phyloP scores from a whole-genome alignment of 2,888 invertebrate genomes.

The Hoplodrina blanda region DNA sequence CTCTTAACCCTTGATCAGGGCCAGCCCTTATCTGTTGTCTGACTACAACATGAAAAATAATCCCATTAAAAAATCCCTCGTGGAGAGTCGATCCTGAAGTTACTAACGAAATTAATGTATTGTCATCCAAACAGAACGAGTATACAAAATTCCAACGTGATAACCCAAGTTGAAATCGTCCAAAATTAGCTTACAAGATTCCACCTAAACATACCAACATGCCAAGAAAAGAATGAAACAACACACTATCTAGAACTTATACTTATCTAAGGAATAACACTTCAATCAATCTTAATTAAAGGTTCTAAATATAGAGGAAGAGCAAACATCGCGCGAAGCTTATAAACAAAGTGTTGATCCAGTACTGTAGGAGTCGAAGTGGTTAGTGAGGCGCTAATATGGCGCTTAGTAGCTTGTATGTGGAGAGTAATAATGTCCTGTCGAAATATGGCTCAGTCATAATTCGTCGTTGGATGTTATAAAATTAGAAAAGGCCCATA shows the following conservation, averaged over 20 bases:
- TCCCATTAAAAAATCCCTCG: too few species aligned
- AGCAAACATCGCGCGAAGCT: conserved; percentile 40
- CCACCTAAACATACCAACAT: not conserved
- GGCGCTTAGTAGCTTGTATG: conserved; percentile 3
- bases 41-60: too few species aligned
- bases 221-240: not conserved
- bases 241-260: conserved; percentile 3
- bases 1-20: too few species aligned
- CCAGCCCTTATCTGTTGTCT: too few species aligned
- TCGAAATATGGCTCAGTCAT: not conserved
- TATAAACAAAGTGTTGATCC: conserved; percentile 63
- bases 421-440: not conserved
- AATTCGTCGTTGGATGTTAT: not conserved
- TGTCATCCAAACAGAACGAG: too few species aligned
- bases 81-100: too few species aligned
- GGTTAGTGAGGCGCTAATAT: conserved; percentile 50
- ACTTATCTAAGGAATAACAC: conserved; percentile 34
- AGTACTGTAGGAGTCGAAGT: conserved; percentile 40
- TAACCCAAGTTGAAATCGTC: not conserved
- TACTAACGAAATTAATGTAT: too few species aligned
- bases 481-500: too few species aligned
- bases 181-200: not conserved
- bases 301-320: conserved; percentile 57
- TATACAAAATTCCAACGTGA: not conserved
- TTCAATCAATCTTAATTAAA: conserved; percentile 54